Percentiles rank a stretch among this genome's conserved stretches.
phyloP scores from a whole-genome alignment of 2,888 invertebrate genomes.

The Epinotia bilunana region DNA sequence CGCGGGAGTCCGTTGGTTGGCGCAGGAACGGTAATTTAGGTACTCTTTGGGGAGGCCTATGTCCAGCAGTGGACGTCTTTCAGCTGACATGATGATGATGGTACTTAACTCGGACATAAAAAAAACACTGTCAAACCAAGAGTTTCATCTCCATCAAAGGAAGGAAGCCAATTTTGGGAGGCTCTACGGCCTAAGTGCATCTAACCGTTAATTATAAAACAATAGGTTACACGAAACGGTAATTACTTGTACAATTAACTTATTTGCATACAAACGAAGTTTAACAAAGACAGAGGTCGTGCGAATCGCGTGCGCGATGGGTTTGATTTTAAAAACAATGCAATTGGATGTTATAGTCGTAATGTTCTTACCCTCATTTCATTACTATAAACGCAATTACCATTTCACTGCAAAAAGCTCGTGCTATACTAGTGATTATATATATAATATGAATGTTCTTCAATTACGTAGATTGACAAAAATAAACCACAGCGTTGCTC shows the following conservation, averaged over 20 bases:
- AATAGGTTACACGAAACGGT: conserved; percentile 27
- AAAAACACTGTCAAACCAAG: too few species aligned
- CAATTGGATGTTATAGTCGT: neutral
- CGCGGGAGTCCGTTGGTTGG: too few species aligned
- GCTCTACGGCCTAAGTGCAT: neutral
- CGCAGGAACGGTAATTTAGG: too few species aligned
- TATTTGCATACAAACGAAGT: conserved; percentile 29
- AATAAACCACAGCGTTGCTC: too few species aligned
- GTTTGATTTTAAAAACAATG: neutral
- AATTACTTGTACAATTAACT: conserved; percentile 27
- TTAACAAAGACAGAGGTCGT: conserved; percentile 30
- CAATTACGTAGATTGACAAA: too few species aligned
- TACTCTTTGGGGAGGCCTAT: too few species aligned
- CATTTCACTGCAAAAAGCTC: too few species aligned
- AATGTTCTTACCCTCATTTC: neutral
- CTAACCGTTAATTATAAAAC: conserved; percentile 18
- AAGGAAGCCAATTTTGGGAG: conserved; percentile 11
- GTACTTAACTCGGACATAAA: too few species aligned
- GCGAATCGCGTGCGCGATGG: conserved; percentile 26
- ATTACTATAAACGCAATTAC: neutral
- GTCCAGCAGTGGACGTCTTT: too few species aligned
- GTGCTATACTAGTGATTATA: too few species aligned
- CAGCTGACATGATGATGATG: too few species aligned
- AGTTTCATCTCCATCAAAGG: neutral
- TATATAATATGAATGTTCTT: too few species aligned